Percentiles rank a stretch among this genome's conserved stretches.
Conservation (phyloP, 2,113 vertebrate genomes). For the Zeus faber region DNA sequence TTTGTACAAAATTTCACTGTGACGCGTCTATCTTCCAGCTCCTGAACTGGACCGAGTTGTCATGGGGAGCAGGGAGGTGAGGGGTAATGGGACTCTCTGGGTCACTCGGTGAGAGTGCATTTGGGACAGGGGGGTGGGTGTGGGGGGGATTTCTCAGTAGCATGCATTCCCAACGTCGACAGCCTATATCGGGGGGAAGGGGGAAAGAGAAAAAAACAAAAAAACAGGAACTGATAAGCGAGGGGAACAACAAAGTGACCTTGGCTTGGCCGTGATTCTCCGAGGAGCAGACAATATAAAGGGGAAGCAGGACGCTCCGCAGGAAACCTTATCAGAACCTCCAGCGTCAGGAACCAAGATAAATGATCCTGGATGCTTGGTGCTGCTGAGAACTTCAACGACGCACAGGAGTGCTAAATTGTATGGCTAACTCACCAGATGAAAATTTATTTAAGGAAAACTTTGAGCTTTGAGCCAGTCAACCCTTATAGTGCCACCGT, state of each 20-base stretch:
- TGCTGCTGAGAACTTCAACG: not conserved
- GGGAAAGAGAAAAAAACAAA: constrained; percentile 22
- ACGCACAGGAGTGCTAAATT: not conserved
- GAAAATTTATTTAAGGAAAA: no score
- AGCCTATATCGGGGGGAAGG: constrained; percentile 54
- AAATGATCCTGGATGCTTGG: constrained; percentile 17
- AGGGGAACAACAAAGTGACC: constrained; percentile 56
- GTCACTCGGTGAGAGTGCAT: constrained; percentile 49
- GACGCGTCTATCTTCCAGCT: constrained; percentile 15
- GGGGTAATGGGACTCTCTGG: constrained; percentile 37
- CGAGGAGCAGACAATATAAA: constrained; percentile 22
- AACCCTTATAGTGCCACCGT: constrained; percentile 33
- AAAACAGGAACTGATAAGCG: constrained; percentile 69
- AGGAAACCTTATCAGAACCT: constrained; percentile 36
- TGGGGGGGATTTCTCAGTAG: constrained; percentile 56
- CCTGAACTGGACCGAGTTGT: constrained; percentile 23
- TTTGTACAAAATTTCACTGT: no score
- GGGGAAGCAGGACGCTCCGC: constrained; percentile 33
- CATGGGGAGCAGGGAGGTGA: constrained; percentile 40
- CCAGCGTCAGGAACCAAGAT: no score
- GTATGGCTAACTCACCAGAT: constrained; percentile 2
- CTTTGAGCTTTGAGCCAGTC: constrained; percentile 4
- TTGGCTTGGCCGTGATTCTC: constrained; percentile 28
- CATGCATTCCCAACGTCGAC: constrained; percentile 52
- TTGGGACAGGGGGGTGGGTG: constrained; percentile 22